phyloP scores from a whole-genome alignment of 2,797 vertebrate genomes.

The Prionace glauca region DNA sequence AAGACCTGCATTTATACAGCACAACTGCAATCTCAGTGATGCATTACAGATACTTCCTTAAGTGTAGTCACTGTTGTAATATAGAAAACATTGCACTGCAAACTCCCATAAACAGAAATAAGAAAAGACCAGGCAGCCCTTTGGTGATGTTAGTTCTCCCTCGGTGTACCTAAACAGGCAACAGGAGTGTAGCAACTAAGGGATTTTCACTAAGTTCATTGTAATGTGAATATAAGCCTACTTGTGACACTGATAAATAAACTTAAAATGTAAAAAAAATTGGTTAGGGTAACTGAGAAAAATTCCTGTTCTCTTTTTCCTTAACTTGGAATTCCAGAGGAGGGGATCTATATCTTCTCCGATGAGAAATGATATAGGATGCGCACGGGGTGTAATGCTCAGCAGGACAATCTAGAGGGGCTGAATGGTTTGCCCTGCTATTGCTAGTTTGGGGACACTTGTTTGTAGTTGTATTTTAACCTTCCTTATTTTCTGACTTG shows the following conservation, averaged over 20 bases:
- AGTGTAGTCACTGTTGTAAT: not conserved
- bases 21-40: not conserved
- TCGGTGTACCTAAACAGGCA: no score
- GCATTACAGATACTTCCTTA: not conserved
- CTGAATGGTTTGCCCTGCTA: not conserved
- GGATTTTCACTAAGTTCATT: no score
- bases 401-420: not conserved
- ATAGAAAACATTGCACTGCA: not conserved
- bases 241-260: no score
- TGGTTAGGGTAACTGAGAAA: not conserved
- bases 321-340: not conserved
- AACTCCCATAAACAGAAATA: not conserved
- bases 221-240: no score
- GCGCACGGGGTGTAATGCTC: not conserved
- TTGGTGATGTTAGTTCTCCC: not conserved
- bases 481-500: not conserved
- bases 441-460: not conserved
- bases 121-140: not conserved
- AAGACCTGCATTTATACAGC: not conserved
- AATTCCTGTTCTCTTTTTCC: not conserved
- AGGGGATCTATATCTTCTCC: not conserved
- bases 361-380: not conserved
- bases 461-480: not conserved
- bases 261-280: not conserved
- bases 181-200: no score